Evolutionary conservation across 1,140 invertebrate species (phyloP), one percentile per base, ranked within the genome.

Genomic region (Aphaenogaster rudis): DNA sequence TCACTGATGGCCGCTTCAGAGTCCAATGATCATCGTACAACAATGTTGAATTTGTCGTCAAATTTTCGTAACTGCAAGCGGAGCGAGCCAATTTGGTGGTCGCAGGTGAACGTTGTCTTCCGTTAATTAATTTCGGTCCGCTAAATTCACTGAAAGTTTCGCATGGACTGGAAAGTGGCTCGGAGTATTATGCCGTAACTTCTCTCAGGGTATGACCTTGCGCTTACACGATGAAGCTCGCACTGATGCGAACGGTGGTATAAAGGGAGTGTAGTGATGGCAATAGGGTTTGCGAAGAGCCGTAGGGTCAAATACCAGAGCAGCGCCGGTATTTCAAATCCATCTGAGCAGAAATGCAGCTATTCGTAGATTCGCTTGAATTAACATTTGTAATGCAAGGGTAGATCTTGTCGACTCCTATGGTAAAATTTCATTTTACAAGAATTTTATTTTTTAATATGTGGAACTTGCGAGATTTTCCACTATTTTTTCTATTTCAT

Each of bases 121-220:
- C 64, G 76, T 79, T 89, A 89, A 90, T 89, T 90, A 86, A 89
- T 90, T 90, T 90, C 77, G 28, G 77, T 61, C 67, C 77, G 71
- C 69, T 67, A 86, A 77, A 77, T 86, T 87, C 63, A 48, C 52
- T 9, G 74, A 84, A 87, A 90, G 79, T 90, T 90, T 84, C 50
- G 50, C 84, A 36, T 52, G 54, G 66, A 76, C 64, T 61, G 36
- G 72, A 69, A 84, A 86, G 71, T 72, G 77, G 59, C 61, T 52
- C 39, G 33, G 57, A 36, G 42, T 84, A 84, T 67, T 84, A 84
- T 67, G 15, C 57, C 48, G 54, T 64, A 86, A 89, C 52, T 90
- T 86, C 84, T 63, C 48, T 6, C 59, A 54, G 33, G n/a, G 69
- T n/a, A 61, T 80, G 69, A 86, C 54, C 74, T 76, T 74, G 72